Conservation (phyloP, 2,888 invertebrate genomes). For the Mesopsocus fuscifrons region DNA sequence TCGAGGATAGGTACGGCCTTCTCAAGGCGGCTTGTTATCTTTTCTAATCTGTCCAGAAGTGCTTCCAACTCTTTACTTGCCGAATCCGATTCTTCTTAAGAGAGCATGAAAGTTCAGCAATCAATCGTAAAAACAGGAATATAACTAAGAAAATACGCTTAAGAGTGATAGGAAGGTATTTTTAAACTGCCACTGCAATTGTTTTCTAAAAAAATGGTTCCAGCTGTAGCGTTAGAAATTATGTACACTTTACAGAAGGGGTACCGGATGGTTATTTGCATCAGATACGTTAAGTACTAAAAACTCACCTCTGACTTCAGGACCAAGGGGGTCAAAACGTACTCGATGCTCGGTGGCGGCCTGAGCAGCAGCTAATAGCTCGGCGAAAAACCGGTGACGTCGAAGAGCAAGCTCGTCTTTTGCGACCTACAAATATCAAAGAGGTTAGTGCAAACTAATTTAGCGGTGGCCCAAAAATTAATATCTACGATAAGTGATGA, state of each 20-base stretch:
- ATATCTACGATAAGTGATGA: too few species aligned
- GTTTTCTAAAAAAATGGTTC: too few species aligned
- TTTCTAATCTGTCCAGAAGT: conserved; percentile 1
- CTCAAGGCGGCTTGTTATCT: conserved; percentile 1
- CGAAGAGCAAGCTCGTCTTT: conserved; percentile 57
- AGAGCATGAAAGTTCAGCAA: not conserved
- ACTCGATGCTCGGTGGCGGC: conserved; percentile 55
- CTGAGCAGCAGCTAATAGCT: conserved; percentile 50
- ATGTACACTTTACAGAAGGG: too few species aligned
- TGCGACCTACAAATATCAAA: conserved; percentile 4
- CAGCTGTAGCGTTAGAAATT: too few species aligned
- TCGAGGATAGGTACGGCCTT: conserved; percentile 6
- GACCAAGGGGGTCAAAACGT: conserved; percentile 52
- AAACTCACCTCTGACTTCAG: conserved; percentile 36
- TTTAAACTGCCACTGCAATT: too few species aligned
- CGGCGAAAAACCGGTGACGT: conserved; percentile 59
- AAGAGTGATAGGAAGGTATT: too few species aligned
- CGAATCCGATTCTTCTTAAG: not conserved
- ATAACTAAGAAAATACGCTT: too few species aligned
- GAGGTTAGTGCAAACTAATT: too few species aligned
- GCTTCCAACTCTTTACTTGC: conserved; percentile 5
- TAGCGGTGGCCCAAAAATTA: too few species aligned
- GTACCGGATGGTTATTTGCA: too few species aligned
- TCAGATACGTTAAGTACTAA: not conserved
- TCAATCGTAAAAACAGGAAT: not conserved